Evolutionary conservation across 2,113 vertebrate species (phyloP), one percentile per base, ranked within the genome.

Genomic region (Scolopax mira): DNA sequence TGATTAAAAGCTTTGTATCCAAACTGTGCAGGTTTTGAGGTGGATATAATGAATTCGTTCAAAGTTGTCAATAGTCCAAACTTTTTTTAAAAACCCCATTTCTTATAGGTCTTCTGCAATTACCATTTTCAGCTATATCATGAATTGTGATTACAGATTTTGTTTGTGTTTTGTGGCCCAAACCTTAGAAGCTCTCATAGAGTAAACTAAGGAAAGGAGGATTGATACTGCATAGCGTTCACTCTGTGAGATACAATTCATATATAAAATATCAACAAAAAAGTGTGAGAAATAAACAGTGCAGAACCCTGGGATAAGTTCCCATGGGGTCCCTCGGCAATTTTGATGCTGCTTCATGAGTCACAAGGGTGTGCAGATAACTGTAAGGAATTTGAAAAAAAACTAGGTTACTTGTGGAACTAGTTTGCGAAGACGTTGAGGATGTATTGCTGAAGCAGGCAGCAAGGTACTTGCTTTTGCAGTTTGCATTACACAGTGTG

Each of bases 31-130:
- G 18, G 14, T 48, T 85, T 91, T 70, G 48, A 18, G 8, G 65
- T 79, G 30, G 51, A 19, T 77, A 18, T 15, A 9, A 44, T 37
- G 18, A 77, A 61, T 77, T 54, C 1, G 13, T 64, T 84, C 4
- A 4, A 46, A 64, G 33, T 64, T 64, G 35, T 64, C 28, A 54
- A 44, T 60, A 30, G 35, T 33, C 11, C 13, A n/a, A 35, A 46
- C 25, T 65, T 83, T 11, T 21, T 13, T 6, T 48, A 42, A 10
- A 42, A 3, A 3, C 5, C 18, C 8, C 0, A 1, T 44, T 70
- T 60, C 7, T 48, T 92, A 48, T 14, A 69, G 4, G 13, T 55
- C 48, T 35, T 71, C 42, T 57, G 35, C 74, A 80, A 60, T 70
- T 11, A 8, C 8, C 0, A 3, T 44, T 88, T 90, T 64, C 25